phyloP scores from a whole-genome alignment of 2,888 invertebrate species.

The Anticlea derivata region DNA sequence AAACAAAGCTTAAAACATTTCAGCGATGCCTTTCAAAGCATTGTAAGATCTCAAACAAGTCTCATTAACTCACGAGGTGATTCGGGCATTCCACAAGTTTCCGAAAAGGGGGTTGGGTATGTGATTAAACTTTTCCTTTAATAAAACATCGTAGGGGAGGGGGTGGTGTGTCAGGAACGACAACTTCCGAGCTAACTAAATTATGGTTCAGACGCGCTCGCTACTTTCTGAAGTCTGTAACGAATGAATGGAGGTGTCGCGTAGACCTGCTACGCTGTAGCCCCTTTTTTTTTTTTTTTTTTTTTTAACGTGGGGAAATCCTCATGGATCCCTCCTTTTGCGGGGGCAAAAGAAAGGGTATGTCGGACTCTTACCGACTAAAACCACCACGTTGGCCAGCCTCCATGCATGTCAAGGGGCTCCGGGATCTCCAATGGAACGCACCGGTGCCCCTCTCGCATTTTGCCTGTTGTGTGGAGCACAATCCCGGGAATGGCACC shows the following conservation, averaged over 20 bases:
- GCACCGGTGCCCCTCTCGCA: too few species aligned
- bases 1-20: conserved; percentile 23
- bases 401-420: too few species aligned
- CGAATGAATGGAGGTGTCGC: conserved; percentile 7
- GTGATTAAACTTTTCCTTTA: conserved; percentile 50
- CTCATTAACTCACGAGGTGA: conserved; percentile 46
- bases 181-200: conserved; percentile 51
- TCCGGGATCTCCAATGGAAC: too few species aligned
- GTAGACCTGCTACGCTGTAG: background rate
- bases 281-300: too few species aligned
- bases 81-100: conserved; percentile 46
- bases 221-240: conserved; percentile 10
- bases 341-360: too few species aligned
- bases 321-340: too few species aligned
- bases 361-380: too few species aligned
- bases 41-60: conserved; percentile 22
- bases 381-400: too few species aligned
- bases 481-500: too few species aligned
- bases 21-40: conserved; percentile 25
- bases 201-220: conserved; percentile 42
- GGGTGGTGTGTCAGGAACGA: conserved; percentile 48
- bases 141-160: conserved; percentile 42
- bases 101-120: conserved; percentile 27
- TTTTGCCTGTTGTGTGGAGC: too few species aligned
- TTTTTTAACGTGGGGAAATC: too few species aligned